Percentiles rank a stretch among this genome's conserved stretches.
Evolutionary conservation across 2,113 vertebrate species (phyloP).

Genomic region (Halcyon senegalensis): DNA sequence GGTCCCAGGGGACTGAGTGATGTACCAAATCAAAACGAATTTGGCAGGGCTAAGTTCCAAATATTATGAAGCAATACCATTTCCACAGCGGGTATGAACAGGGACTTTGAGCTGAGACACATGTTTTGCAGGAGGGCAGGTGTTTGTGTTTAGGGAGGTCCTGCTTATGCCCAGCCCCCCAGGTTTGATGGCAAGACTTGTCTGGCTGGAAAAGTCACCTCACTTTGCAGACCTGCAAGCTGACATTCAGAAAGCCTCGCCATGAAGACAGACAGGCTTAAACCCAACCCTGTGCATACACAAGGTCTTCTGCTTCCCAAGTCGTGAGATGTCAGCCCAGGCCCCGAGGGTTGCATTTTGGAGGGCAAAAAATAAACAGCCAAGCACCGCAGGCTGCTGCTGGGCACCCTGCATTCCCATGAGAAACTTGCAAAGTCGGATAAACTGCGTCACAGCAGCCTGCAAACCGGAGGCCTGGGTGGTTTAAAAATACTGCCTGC

Average conservation of each 20-base stretch:
- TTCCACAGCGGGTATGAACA: neutral
- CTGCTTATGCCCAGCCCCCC: neutral
- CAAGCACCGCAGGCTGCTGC: neutral
- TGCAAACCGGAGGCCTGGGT: slow-evolving; percentile 50
- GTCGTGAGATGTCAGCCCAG: neutral
- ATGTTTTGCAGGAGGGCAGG: fast-evolving
- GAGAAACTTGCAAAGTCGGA: slow-evolving; percentile 75
- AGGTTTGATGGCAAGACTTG: fast-evolving
- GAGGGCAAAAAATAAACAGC: slow-evolving; percentile 6
- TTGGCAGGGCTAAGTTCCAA: neutral
- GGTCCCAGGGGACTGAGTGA: neutral
- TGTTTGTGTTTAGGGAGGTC: neutral
- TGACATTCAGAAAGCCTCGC: neutral
- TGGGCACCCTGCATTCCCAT: slow-evolving; percentile 78
- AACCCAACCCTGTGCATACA: neutral
- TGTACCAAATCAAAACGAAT: neutral
- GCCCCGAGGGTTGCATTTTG: neutral
- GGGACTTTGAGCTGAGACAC: neutral
- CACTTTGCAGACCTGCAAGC: neutral
- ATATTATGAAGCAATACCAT: fast-evolving
- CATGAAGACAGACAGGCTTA: neutral
- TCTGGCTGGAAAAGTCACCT: neutral
- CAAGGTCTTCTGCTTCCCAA: slow-evolving; percentile 9
- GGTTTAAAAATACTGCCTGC: slow-evolving; percentile 76
- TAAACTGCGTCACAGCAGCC: slow-evolving; percentile 64